A percentile compares a stretch with the other conserved stretches of the same genome.
Conservation (phyloP, 2,113 vertebrate genomes). For the Salminus brasiliensis region DNA sequence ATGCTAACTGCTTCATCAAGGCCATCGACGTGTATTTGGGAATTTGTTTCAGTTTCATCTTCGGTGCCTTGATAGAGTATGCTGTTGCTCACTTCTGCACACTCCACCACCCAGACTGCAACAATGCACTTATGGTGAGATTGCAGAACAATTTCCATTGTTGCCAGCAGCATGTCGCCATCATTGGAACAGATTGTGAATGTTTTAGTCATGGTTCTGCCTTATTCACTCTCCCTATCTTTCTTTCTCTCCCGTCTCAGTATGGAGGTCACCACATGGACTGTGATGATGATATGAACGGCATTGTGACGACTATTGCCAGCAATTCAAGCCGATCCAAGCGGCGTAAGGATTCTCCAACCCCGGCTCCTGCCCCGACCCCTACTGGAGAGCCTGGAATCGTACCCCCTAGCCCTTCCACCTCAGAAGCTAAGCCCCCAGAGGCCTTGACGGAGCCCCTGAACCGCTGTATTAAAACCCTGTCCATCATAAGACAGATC, state of each 20-base stretch:
- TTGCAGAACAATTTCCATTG: accelerated
- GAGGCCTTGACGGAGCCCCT: conserved; percentile 52
- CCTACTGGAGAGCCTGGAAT: not conserved
- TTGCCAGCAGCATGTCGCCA: no score
- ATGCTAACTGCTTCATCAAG: conserved; percentile 91
- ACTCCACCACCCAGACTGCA: conserved; percentile 69
- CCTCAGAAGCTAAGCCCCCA: conserved; percentile 58
- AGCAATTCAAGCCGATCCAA: conserved; percentile 61
- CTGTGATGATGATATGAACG: conserved; percentile 81
- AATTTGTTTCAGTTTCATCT: conserved; percentile 93
- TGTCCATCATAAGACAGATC: conserved; percentile 76
- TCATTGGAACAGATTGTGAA: not conserved
- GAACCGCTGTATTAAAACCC: conserved; percentile 64
- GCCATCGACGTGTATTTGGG: conserved; percentile 89
- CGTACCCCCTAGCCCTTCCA: conserved; percentile 57
- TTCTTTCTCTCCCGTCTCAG: no score
- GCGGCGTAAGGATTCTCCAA: conserved; percentile 33
- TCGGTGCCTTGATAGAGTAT: conserved; percentile 87
- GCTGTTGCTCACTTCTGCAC: conserved; percentile 89
- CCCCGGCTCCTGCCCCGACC: conserved; percentile 34
- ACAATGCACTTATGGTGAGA: conserved; percentile 74
- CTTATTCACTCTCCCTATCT: conserved; percentile 13
- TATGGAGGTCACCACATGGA: conserved; percentile 71
- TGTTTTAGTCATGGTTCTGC: not conserved
- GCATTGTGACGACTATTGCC: conserved; percentile 79